Conservation (phyloP, 2,888 invertebrate genomes). For the Euphydryas editha region DNA sequence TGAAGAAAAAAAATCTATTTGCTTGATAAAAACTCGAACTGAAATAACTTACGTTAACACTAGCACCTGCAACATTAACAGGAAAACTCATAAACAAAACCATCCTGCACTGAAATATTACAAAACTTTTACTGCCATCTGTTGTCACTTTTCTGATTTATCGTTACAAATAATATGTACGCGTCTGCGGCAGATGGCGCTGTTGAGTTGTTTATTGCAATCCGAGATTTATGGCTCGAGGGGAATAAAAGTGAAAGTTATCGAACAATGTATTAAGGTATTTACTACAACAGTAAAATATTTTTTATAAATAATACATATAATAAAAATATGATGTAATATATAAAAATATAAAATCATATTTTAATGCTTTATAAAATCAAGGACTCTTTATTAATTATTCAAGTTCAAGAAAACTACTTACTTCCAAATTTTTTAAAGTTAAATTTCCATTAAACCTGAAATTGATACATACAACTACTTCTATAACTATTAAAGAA, state of each 20-base stretch:
- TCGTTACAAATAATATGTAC: constrained; percentile 63
- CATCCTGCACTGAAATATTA: constrained; percentile 61
- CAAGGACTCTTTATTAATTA: too few relatives aligned
- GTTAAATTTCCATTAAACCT: too few relatives aligned
- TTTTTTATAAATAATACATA: too few relatives aligned
- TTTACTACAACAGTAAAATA: not conserved
- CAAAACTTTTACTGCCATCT: constrained; percentile 72
- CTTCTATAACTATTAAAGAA: too few relatives aligned
- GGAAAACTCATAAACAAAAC: constrained; percentile 68
- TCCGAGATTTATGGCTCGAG: constrained; percentile 61
- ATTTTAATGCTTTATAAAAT: too few relatives aligned
- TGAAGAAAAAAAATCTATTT: not conserved
- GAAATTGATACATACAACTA: too few relatives aligned
- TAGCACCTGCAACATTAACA: constrained; percentile 47
- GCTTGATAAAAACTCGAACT: not conserved
- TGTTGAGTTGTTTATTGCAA: constrained; percentile 63
- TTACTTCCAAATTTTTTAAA: too few relatives aligned
- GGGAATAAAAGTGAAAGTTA: constrained; percentile 22
- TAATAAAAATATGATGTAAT: too few relatives aligned
- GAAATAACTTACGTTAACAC: constrained; percentile 40
- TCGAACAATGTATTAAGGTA: not conserved
- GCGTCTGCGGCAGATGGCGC: constrained; percentile 70
- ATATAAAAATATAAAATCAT: too few relatives aligned
- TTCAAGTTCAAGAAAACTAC: too few relatives aligned
- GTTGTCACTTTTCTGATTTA: constrained; percentile 71